phyloP scores from a whole-genome alignment of 2,888 invertebrate genomes.

The Synergus gifuensis region DNA sequence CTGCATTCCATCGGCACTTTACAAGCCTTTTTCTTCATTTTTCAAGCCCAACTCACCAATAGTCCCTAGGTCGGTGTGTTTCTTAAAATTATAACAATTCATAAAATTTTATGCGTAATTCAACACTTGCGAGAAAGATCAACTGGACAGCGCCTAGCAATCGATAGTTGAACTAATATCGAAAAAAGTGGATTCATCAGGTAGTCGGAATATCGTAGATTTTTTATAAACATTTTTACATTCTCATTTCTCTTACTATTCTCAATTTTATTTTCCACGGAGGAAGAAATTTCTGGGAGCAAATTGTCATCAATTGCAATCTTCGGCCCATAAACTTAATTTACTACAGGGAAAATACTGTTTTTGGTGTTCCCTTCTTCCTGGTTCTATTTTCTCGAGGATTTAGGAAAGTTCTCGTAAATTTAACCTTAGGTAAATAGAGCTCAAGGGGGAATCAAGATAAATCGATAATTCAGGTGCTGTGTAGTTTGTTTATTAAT shows the following conservation, averaged over 20 bases:
- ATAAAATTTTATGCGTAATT: not conserved
- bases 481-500: conserved; percentile 30
- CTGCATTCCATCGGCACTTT: conserved; percentile 40
- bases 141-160: not conserved
- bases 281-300: not conserved
- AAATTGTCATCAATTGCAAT: not conserved
- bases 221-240: too few relatives aligned
- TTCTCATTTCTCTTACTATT: not conserved
- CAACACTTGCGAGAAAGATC: not conserved
- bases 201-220: too few relatives aligned
- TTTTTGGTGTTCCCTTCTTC: not conserved
- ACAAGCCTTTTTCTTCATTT: not conserved
- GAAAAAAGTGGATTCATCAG: not conserved
- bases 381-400: not conserved
- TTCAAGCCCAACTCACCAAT: conserved; percentile 26
- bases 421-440: not conserved
- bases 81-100: not conserved
- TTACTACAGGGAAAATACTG: not conserved
- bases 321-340: not conserved
- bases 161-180: not conserved
- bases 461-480: conserved; percentile 29
- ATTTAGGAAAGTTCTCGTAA: not conserved
- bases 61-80: conserved; percentile 51
- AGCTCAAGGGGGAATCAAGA: not conserved
- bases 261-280: not conserved